Base-by-base conservation (phyloP, 2,797 vertebrate genomes). In the Myripristis jacobus region DNA sequence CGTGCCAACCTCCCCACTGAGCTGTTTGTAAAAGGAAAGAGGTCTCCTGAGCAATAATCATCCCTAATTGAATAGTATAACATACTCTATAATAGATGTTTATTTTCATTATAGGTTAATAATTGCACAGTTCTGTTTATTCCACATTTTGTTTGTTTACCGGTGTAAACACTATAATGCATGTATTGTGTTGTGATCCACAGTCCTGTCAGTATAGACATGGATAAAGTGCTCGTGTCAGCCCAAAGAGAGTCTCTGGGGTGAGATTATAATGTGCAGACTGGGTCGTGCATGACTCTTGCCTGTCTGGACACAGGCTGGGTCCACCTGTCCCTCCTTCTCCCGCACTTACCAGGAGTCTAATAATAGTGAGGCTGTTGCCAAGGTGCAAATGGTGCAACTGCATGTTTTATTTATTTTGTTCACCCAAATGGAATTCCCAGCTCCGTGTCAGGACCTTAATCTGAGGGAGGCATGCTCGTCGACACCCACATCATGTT, bases 391-490 rank as follows among this genome's bases (percentile, higher is more conserved):
- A 88, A 80, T 80, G 66, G 68, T 60, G 78, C 57, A 74, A 79
- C 75, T 84, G 66, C 16, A 91, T 92, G 90, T 92, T 91, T 93
- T 92, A 93, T 93, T 90, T 91, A 93, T 93, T 84, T 77, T 85
- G 58, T 66, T 88, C 73, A 24, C 81, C 77, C 70, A 90, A 92
- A 93, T 90, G 88, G 80, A 79, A 92, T 92, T 91, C 64, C 82
- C 70, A 62, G 73, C 76, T 12, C 52, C 66, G 69, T 73, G 76
- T 88, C 87, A 84, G 69, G 82, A 86, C 75, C 76, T 77, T 87
- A 91, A 93, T 94, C 84, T 91, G 82, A 69, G 36, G 65, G 69
- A 79, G 48, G 59, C 76, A 83, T 70, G 70, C 66, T 44, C 16
- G 86, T 77, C 59, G 77, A 90, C 87, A 80, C 85, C 73, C 83